Percentiles rank a stretch among this genome's conserved stretches.
These are phyloP conservation scores for Lypha dubia DNA, from an alignment of 2,888 invertebrate species.

Conservation along the genomic window DNA sequence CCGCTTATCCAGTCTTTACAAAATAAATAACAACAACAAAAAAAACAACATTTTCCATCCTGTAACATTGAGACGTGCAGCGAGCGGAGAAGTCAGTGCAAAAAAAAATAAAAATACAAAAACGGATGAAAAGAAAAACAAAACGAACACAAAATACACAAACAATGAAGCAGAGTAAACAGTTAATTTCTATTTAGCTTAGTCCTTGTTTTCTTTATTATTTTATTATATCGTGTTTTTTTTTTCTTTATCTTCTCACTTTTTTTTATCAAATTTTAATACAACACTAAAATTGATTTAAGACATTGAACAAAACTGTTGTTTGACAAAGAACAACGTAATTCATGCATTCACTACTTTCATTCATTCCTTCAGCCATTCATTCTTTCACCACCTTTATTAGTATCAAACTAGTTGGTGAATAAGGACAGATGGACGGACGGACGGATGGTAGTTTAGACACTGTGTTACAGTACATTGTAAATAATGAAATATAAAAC, in stretches of 20 bases:
- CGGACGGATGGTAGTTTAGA: conserved; percentile 11
- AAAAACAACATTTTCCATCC: conserved; percentile 49
- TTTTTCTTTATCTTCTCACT: not conserved
- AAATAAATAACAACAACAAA: conserved; percentile 17
- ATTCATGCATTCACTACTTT: conserved; percentile 58
- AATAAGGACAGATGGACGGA: not conserved
- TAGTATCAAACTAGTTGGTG: not conserved
- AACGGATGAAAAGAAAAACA: not conserved
- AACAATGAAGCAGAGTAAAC: conserved; percentile 62
- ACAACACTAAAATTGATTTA: conserved; percentile 69
- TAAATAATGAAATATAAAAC: conserved; percentile 55
- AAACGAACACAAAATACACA: conserved; percentile 35
- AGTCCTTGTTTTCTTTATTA: conserved; percentile 64
- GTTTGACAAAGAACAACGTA: conserved; percentile 64
- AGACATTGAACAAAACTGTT: conserved; percentile 62
- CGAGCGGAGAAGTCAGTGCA: conserved; percentile 28
- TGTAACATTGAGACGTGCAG: conserved; percentile 35
- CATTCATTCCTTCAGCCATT: conserved; percentile 27
- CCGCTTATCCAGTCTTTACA: conserved; percentile 63
- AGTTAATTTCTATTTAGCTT: conserved; percentile 73
- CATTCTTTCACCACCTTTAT: conserved; percentile 51
- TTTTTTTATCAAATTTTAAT: conserved; percentile 54
- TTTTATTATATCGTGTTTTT: conserved; percentile 6
- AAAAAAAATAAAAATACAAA: conserved; percentile 7
- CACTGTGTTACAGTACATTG: conserved; percentile 41